Percentiles rank a stretch among this genome's conserved stretches.
Evolutionary conservation across 1,140 invertebrate genomes (phyloP).

Genomic region (Leptinotarsa defecta): DNA sequence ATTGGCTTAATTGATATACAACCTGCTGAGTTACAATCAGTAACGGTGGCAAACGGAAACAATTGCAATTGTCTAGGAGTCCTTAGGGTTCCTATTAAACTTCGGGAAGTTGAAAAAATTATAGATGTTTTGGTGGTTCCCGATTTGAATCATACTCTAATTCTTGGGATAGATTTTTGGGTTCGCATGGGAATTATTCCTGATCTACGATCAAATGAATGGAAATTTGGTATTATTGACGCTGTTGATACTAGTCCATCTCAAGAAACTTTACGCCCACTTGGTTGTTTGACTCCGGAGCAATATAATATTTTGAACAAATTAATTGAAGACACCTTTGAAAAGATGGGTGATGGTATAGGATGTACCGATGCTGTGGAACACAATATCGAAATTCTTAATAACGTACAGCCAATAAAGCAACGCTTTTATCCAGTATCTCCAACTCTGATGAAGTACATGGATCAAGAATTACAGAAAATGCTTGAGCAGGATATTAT

Average conservation of each 20-base stretch:
- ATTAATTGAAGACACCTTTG: too few relatives aligned
- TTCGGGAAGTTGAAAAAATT: neutral
- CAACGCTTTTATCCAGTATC: constrained; percentile 28
- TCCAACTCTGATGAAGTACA: constrained; percentile 24
- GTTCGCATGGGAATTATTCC: constrained; percentile 15
- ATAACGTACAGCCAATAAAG: constrained; percentile 22
- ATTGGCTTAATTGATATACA: constrained; percentile 11
- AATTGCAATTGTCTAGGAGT: neutral
- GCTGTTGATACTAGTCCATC: neutral
- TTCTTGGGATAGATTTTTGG: constrained; percentile 31
- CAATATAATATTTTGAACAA: neutral
- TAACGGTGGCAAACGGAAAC: neutral
- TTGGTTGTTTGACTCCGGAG: too few relatives aligned
- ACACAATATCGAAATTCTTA: too few relatives aligned
- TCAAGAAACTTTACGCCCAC: too few relatives aligned
- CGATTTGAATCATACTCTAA: neutral
- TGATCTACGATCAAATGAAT: too few relatives aligned
- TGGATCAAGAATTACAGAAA: constrained; percentile 22
- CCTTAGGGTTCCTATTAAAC: neutral
- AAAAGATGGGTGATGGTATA: too few relatives aligned
- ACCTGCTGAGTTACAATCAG: neutral
- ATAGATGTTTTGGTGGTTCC: neutral
- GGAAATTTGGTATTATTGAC: too few relatives aligned
- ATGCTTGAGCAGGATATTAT: constrained; percentile 24
- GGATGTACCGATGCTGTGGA: too few relatives aligned